These are phyloP conservation scores for Chamaetylas fuelleborni DNA, from an alignment of 2,113 vertebrate species.

Conservation along the genomic window DNA sequence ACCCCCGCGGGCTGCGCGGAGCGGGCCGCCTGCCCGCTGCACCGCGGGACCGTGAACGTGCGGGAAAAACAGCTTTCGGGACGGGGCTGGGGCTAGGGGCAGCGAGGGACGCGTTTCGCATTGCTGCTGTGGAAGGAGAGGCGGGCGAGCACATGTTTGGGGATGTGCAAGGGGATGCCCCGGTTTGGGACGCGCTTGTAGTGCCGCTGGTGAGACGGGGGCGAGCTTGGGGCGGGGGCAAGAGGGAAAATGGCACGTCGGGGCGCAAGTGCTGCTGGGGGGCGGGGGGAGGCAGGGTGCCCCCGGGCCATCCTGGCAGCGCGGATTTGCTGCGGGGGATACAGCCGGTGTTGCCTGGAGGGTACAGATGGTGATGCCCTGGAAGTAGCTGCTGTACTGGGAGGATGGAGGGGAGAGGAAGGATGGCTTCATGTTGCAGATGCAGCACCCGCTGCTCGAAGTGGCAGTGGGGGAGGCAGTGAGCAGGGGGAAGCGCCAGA, in stretches of 20 bases:
- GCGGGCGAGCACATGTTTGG: neutral
- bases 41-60: neutral
- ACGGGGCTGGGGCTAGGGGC: neutral
- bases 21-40: neutral
- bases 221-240: neutral
- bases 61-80: neutral
- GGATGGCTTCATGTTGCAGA: neutral
- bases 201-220: neutral
- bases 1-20: neutral
- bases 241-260: neutral
- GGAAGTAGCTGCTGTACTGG: neutral
- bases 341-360: neutral
- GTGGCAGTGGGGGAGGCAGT: neutral
- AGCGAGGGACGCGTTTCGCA: neutral
- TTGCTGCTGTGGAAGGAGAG: neutral
- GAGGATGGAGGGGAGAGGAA: neutral
- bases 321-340: neutral
- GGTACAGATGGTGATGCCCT: neutral
- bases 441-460: neutral
- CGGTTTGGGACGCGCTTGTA: neutral
- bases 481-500: neutral
- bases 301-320: neutral
- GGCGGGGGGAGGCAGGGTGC: neutral
- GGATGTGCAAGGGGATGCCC: neutral
- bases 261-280: neutral